Evolutionary conservation across 2,113 vertebrate species (phyloP), one percentile per base, ranked within the genome.

Genomic region (Semnornis frantzii): DNA sequence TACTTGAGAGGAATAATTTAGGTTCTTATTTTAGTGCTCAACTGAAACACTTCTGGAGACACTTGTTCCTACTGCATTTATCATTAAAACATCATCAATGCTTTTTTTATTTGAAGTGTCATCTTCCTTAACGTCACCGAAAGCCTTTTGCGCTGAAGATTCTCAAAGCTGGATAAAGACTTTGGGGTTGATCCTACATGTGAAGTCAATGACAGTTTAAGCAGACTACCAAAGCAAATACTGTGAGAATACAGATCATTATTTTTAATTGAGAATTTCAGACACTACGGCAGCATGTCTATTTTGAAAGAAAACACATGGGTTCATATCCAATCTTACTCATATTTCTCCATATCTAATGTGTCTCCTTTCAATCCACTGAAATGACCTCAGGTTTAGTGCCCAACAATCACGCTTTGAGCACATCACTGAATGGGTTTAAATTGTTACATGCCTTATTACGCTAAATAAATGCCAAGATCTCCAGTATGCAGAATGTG

Each of bases 241-340:
- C 16, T 18, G 8, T 39, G 27, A 37, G 65, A 73, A 46, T 5
- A 52, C 5, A 60, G 5, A 27, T n/a, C 0, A 2, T 17, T 28
- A 21, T 12, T 86, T 84, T 64, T n/a, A 70, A 30, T 9, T 44
- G 17, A 68, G 17, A 46, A 48, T 57, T 91, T 60, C 69, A 70
- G 30, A 20, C 3, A 58, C 9, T 5, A 71, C 8, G 1, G 1
- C 8, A 39, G 23, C 18, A 34, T 0, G 2, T 4, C 7, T 9
- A 18, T 33, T 73, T 71, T 30, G 14, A 84, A 87, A 59, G 16
- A 63, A 91, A 73, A 68, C 27, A 17, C 25, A 27, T 2, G 5
- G 31, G 23, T 76, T 42, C 28, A 20, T 20, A 57, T 39, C 15
- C 44, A 21, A 6, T 78, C 54, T 78, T 42, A 16, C 2, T 58